Conservation (phyloP, 1,140 invertebrate species). For the Zaprionus inermis region DNA sequence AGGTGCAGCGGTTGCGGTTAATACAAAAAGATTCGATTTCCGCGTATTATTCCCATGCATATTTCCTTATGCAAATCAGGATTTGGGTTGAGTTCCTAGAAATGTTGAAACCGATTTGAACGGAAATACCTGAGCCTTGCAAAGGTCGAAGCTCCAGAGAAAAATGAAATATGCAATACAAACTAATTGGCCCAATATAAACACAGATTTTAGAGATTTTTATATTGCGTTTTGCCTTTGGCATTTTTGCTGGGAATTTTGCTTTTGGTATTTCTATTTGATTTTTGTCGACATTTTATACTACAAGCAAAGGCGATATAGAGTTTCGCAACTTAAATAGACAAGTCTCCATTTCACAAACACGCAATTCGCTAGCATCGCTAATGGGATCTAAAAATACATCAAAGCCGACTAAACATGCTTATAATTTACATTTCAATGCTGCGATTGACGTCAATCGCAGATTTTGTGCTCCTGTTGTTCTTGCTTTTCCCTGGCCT, state of each 20-base stretch:
- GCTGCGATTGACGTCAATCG: slow-evolving; percentile 59
- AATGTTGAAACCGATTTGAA: not conserved
- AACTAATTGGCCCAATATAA: slow-evolving; percentile 17
- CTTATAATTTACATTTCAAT: slow-evolving; percentile 60
- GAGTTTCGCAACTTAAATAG: slow-evolving; percentile 24
- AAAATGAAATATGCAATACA: not conserved
- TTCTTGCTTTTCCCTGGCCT: slow-evolving; percentile 8
- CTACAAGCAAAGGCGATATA: slow-evolving; percentile 18
- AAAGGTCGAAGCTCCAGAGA: not conserved
- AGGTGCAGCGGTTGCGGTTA: not conserved
- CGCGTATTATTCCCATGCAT: not conserved
- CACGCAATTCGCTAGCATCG: slow-evolving; percentile 13
- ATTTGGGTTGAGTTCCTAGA: not conserved
- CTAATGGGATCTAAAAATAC: slow-evolving; percentile 45
- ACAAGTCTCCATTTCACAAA: slow-evolving; percentile 11
- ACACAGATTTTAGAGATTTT: not conserved
- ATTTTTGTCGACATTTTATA: not conserved
- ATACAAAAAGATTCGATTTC: not conserved
- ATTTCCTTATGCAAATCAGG: not conserved
- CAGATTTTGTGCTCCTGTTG: slow-evolving; percentile 34
- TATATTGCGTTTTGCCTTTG: not conserved
- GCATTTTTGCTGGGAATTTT: slow-evolving; percentile 9
- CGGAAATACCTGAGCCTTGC: not conserved
- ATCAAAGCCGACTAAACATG: slow-evolving; percentile 44
- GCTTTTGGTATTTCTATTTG: not conserved